Conservation (phyloP, 2,888 invertebrate species). For the Congeria kusceri region DNA sequence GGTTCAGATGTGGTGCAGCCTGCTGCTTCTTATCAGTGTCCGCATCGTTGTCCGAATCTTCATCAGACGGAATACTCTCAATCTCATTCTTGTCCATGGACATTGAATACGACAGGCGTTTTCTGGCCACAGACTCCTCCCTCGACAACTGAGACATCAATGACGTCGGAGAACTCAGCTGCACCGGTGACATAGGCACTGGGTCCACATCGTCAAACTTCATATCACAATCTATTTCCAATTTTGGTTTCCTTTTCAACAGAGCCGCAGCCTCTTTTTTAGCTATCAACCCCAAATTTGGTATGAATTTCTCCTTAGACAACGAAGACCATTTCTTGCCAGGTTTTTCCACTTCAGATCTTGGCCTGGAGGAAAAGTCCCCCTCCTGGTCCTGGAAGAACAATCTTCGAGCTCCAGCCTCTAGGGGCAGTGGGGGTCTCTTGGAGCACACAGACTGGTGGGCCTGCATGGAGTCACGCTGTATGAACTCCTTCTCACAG, state of each 20-base stretch:
- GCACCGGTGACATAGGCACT: conserved; percentile 71
- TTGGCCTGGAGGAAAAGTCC: not conserved
- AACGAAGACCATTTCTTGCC: conserved; percentile 17
- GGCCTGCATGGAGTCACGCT: conserved; percentile 68
- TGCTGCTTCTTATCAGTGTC: conserved; percentile 43
- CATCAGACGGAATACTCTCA: conserved; percentile 50
- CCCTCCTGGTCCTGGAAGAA: not conserved
- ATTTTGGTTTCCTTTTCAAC: conserved; percentile 65
- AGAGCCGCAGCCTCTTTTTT: conserved; percentile 72
- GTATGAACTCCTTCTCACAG: conserved; percentile 79
- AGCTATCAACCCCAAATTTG: conserved; percentile 70
- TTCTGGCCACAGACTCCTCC: conserved; percentile 68
- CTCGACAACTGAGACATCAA: conserved; percentile 81
- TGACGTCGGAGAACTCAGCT: conserved; percentile 79
- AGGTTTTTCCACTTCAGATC: not conserved
- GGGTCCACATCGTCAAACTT: conserved; percentile 67
- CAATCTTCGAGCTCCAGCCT: too few species aligned
- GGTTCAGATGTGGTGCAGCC: conserved; percentile 56
- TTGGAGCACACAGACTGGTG: conserved; percentile 75
- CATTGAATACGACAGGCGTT: conserved; percentile 64
- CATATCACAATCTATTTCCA: conserved; percentile 75
- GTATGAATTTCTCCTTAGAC: conserved; percentile 53
- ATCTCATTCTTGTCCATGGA: conserved; percentile 62
- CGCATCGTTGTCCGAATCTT: conserved; percentile 59
- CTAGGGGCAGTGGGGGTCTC: conserved; percentile 61